These are phyloP conservation scores for Sinocyclocheilus anshuiensis DNA, from an alignment of 2,113 vertebrate species.

Conservation along the genomic window DNA sequence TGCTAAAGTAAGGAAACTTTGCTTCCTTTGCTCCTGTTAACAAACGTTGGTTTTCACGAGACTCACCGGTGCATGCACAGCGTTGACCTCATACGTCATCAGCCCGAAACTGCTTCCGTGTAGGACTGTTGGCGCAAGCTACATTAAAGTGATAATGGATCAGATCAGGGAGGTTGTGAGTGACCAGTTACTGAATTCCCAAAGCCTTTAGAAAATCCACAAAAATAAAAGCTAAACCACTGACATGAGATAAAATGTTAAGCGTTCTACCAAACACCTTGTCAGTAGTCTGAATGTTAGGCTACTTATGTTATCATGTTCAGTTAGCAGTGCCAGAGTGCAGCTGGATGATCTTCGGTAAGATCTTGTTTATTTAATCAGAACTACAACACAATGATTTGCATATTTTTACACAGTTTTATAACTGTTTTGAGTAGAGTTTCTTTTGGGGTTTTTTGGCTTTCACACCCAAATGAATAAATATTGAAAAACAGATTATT, in stretches of 20 bases:
- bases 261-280: neutral
- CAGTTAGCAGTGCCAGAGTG: neutral
- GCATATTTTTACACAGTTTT: neutral
- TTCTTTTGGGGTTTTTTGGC: neutral
- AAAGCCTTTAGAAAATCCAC: slow-evolving; percentile 43
- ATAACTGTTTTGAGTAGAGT: neutral
- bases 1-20: no score
- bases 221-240: slow-evolving; percentile 46
- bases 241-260: slow-evolving; percentile 12
- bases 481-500: neutral
- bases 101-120: no score
- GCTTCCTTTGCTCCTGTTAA: no score
- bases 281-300: neutral
- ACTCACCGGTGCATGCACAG: no score
- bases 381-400: neutral
- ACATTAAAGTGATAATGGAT: neutral
- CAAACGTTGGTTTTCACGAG: no score
- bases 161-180: slow-evolving; percentile 45
- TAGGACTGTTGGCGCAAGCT: no score
- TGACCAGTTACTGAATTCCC: slow-evolving; percentile 49
- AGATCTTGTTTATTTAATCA: neutral
- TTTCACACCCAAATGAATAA: neutral
- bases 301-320: neutral
- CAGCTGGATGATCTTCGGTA: neutral
- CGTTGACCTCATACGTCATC: no score